Base-by-base conservation (phyloP, 2,888 invertebrate genomes). In the Cheilosia impressa region DNA sequence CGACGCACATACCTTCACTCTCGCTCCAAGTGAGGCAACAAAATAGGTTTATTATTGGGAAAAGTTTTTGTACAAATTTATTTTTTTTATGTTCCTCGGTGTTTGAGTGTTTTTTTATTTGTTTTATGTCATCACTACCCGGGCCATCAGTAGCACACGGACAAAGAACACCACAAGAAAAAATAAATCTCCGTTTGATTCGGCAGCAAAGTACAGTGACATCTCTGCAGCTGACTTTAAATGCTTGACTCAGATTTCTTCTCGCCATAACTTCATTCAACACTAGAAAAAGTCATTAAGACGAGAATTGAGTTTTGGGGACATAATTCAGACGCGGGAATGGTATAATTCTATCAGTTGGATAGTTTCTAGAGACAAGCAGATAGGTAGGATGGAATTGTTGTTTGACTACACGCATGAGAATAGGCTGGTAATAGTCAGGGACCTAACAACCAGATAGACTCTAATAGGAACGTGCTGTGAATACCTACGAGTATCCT, bases 311-410 rank as follows among this genome's bases (percentile, higher is more conserved):
- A 34, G 50, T 79, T 79, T 22, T 43, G 24, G 10, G 47, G 17
- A 63, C 19, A 75, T 66, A 79, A 55, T 71, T 75, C 57, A 71
- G 47, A 55, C 2, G 66, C 81, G 60, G 73, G 52, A 72, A 31
- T 31, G 47, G 19, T 47, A 52, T 69, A 76, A 69, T 65, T 79
- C 79, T 79, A 75, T 84, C 79, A 79, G 79, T 84, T 84, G 53
- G 75, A 75, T 84, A 75, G 62, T 52, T 41, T 45, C 34, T 38
- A 7, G 52, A 3, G 47, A 47, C 47, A 55, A 55, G 38, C 57
- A 45, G 4, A 27, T 17, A 24, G 27, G 27, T 13, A n/a, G 2
- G 10, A 57, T 38, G 13, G 19, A 24, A 4, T 52, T 53, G 2
- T 53, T 52, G 15, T 47, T 47, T 15, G 52, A 24, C 22, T 24